Base-by-base conservation (phyloP, 1,140 invertebrate species). In the Rhopalosiphum padi region DNA sequence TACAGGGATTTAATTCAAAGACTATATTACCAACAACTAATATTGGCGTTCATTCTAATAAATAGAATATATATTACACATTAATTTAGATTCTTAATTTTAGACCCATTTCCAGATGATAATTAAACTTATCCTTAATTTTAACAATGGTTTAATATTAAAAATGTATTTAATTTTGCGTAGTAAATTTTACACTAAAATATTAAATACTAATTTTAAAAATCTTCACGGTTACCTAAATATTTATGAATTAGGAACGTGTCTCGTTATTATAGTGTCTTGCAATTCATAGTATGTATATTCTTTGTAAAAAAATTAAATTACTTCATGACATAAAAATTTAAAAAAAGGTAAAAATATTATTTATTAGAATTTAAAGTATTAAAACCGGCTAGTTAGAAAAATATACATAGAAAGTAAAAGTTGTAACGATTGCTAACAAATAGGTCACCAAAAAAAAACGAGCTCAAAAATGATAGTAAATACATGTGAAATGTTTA, bases 401-500 rank as follows among this genome's bases (percentile, higher is more conserved):
- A 90, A 86, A 92, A 83, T 83, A 83, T 92, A 83, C 43, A 43
- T 53, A 85, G 82, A 93, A 93, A 93, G 91, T 93, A 93, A 93
- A 93, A 93, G 91, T 93, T 93, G 91, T 93, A 85, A 37, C 82
- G 91, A 93, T 93, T 35, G 25, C 91, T 43, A 51, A 53, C 18
- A 93, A 93, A 93, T 93, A 85, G 91, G 91, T 93, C 91, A 93
- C 37, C 77, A 46, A 77, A 91, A 92, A 91, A 92, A 92, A 93
- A 86, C 82, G 48, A 93, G 46, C 77, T 92, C n/a, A 41, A 55
- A 37, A 90, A 85, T 85, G 35, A 92, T 92, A 85, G 91, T 83
- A 92, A 92, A 92, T 86, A 86, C 46, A 85, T 43, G 77, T 53
- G 41, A 82, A 91, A 91, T 91, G 90, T 83, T 91, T 91, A 91